These are phyloP conservation scores for Chroicocephalus ridibundus DNA, from an alignment of 2,113 vertebrate genomes.

Conservation along the genomic window DNA sequence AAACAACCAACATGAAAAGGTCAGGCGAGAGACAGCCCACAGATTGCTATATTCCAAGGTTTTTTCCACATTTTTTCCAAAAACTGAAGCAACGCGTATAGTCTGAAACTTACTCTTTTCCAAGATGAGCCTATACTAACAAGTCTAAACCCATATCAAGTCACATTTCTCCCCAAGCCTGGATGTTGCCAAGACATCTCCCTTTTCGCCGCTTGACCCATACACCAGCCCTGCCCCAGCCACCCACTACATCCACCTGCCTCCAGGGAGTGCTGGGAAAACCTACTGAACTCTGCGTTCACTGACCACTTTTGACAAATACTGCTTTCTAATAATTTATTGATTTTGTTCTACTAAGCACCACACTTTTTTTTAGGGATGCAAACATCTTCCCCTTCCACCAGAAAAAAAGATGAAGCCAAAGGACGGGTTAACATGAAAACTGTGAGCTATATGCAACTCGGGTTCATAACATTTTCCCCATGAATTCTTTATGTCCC, in stretches of 20 bases:
- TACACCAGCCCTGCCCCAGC: background rate
- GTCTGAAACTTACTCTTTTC: background rate
- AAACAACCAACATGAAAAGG: background rate
- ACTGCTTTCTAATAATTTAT: background rate
- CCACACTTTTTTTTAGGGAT: background rate
- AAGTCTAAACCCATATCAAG: background rate
- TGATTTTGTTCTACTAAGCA: background rate
- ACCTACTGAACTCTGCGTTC: background rate
- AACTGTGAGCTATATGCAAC: background rate
- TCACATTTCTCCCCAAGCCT: background rate
- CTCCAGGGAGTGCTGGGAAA: background rate
- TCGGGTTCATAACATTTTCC: background rate
- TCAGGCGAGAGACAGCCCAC: background rate
- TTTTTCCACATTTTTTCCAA: background rate
- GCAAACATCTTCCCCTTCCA: background rate
- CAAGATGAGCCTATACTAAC: background rate
- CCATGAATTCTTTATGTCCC: conserved; percentile 51
- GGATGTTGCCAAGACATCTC: background rate
- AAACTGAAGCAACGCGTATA: fast-evolving
- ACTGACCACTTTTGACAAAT: background rate
- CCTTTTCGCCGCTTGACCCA: background rate
- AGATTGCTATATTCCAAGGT: background rate
- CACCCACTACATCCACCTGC: no score
- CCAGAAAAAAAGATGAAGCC: background rate
- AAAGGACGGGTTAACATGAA: background rate